Evolutionary conservation across 2,797 vertebrate species (phyloP).

Genomic region (Poliocrania exsul): DNA sequence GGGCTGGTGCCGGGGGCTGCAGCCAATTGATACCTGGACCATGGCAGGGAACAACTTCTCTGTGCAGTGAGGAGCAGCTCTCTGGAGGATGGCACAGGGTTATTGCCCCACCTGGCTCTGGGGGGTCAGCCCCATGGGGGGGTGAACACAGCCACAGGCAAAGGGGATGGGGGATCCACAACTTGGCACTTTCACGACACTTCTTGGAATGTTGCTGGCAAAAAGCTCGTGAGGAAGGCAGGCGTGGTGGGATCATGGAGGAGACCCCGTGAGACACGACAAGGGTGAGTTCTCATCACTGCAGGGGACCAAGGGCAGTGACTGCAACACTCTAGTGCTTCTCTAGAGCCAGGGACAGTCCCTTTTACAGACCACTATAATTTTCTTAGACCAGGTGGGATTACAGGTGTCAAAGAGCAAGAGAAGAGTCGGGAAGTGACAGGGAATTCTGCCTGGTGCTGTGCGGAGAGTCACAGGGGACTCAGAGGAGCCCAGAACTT

Average conservation of each 20-base stretch:
- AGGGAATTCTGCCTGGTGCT: neutral
- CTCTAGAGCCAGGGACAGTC: neutral
- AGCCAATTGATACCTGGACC: neutral
- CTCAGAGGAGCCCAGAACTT: neutral
- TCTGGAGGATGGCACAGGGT: fast-evolving
- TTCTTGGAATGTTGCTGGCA: neutral
- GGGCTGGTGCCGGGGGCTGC: neutral
- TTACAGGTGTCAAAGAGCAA: neutral
- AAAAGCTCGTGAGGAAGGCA: neutral
- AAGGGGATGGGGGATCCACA: neutral
- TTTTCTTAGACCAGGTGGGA: neutral
- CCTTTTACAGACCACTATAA: fast-evolving
- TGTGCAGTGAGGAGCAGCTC: neutral
- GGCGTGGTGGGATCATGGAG: neutral
- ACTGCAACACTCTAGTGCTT: fast-evolving
- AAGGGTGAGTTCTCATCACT: neutral
- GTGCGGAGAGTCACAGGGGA: neutral
- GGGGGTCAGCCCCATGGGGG: fast-evolving
- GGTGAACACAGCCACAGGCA: fast-evolving
- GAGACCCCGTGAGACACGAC: fast-evolving
- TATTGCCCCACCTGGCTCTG: fast-evolving
- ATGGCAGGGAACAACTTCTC: neutral
- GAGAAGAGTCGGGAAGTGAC: fast-evolving
- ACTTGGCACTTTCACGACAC: neutral
- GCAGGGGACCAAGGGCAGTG: neutral